Percentiles rank a stretch among this genome's conserved stretches.
These are phyloP conservation scores for Beris morrisii DNA, from an alignment of 2,888 invertebrate species.

Conservation along the genomic window DNA sequence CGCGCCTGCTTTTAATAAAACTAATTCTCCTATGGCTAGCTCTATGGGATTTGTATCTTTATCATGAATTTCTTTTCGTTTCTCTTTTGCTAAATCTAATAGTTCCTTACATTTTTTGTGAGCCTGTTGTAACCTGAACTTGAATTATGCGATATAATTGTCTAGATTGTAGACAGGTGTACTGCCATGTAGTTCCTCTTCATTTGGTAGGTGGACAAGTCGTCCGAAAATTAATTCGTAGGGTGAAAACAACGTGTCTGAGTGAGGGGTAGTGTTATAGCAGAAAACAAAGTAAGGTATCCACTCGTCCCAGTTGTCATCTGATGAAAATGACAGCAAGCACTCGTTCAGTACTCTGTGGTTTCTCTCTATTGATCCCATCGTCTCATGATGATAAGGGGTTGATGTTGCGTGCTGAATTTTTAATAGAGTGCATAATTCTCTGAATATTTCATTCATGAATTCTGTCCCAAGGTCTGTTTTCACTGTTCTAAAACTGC, in stretches of 20 bases:
- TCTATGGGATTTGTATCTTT: neutral
- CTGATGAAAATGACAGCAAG: neutral
- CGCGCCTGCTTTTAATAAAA: neutral
- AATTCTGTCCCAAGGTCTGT: slow-evolving; percentile 9
- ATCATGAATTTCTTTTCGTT: slow-evolving; percentile 8
- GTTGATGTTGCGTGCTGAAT: slow-evolving; percentile 12
- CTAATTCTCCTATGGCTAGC: slow-evolving; percentile 5
- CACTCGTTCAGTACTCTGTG: slow-evolving; percentile 12
- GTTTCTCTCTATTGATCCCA: slow-evolving; percentile 5
- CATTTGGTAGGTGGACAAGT: neutral
- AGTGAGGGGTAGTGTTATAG: slow-evolving; percentile 1
- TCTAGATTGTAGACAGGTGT: neutral
- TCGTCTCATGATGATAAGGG: slow-evolving; percentile 23
- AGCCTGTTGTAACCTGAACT: slow-evolving; percentile 1
- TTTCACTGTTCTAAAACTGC: neutral
- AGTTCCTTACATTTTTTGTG: neutral
- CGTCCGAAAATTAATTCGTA: slow-evolving; percentile 9
- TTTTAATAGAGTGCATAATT: slow-evolving; percentile 12
- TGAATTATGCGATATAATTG: neutral
- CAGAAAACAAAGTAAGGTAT: neutral
- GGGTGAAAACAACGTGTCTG: neutral
- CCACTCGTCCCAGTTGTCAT: neutral
- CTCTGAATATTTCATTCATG: slow-evolving; percentile 5
- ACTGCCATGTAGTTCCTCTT: neutral
- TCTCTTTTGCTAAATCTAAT: neutral